Evolutionary conservation across 2,888 invertebrate species (phyloP), one percentile per base, ranked within the genome.

Genomic region (Odontothrips loti): DNA sequence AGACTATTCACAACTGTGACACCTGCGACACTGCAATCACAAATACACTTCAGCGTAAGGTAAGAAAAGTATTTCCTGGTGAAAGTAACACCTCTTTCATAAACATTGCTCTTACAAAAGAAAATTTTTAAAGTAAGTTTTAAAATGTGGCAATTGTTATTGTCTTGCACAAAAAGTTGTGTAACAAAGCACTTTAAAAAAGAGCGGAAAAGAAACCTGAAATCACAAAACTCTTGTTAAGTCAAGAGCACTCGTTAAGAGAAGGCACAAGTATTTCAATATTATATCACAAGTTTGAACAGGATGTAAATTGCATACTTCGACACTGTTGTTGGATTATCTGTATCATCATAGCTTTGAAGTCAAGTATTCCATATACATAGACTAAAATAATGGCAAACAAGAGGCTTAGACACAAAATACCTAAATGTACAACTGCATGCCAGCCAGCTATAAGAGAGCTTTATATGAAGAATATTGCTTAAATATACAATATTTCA

Each of bases 111-210:
- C 17, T 58, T 11, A 58, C 11, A 58, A 20, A 6, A 2, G 58
- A 58, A 58, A 58, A 51, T 51, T 15, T 51, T 12, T 51, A 51
- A 51, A n/a, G n/a, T n/a, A n/a, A n/a, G n/a, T 43, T 43, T 43
- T 43, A 43, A 43, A 20, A 58, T 10, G 15, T 20, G n/a, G n/a
- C 6, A 58, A 11, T 20, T 58, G 23, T 75, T 75, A 75, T 75
- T 75, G 68, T 75, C 68, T 75, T 75, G 68, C 68, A 75, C 68
- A 75, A 23, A 75, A 27, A 75, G 12, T 43, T 23, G 68, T 27
- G 27, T 75, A 23, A 27, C 68, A 75, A 75, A 11, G 27, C 23
- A 75, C 68, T 23, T 58, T 15, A 58, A 58, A 58, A 58, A 58
- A 58, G 15, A 20, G 15, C 58, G 10, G 58, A 58, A 58, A 58